Conservation (phyloP, 2,888 invertebrate genomes). For the Scaptodrosophila latifasciaeformis region DNA sequence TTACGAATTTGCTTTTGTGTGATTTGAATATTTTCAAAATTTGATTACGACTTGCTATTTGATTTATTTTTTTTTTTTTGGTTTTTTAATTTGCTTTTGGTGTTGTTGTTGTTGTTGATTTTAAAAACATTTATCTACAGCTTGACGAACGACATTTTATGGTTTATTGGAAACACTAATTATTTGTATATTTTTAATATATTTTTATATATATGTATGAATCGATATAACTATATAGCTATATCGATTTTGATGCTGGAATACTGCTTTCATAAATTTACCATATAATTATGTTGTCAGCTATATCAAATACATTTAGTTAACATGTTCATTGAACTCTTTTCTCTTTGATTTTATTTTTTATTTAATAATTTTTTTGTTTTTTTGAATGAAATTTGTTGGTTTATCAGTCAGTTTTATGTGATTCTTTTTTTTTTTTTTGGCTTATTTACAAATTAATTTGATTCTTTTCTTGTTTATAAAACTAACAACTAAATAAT, state of each 20-base stretch:
- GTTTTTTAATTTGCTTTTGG: constrained; percentile 14
- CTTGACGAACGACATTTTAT: constrained; percentile 62
- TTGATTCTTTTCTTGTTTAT: constrained; percentile 17
- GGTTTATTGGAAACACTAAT: constrained; percentile 56
- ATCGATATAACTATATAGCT: constrained; percentile 31
- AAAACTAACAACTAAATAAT: constrained; percentile 50
- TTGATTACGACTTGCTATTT: constrained; percentile 62
- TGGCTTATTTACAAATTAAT: constrained; percentile 41
- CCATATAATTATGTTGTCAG: constrained; percentile 33
- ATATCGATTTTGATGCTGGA: not conserved
- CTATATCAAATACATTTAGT: constrained; percentile 66
- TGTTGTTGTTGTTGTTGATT: constrained; percentile 16
- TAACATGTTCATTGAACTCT: constrained; percentile 55
- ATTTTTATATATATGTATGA: constrained; percentile 48
- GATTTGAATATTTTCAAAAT: constrained; percentile 39
- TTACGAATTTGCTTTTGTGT: constrained; percentile 21
- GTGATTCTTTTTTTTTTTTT: constrained; percentile 6
- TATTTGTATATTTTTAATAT: constrained; percentile 30
- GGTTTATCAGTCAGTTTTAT: constrained; percentile 5
- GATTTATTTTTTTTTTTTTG: constrained; percentile 40
- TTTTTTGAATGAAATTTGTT: constrained; percentile 11
- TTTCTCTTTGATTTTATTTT: constrained; percentile 15
- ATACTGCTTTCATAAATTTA: not conserved
- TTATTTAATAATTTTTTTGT: not conserved
- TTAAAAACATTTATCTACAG: constrained; percentile 67